Evolutionary conservation across 2,888 invertebrate species (phyloP), one percentile per base, ranked within the genome.

Genomic region (Clusia tigrina): DNA sequence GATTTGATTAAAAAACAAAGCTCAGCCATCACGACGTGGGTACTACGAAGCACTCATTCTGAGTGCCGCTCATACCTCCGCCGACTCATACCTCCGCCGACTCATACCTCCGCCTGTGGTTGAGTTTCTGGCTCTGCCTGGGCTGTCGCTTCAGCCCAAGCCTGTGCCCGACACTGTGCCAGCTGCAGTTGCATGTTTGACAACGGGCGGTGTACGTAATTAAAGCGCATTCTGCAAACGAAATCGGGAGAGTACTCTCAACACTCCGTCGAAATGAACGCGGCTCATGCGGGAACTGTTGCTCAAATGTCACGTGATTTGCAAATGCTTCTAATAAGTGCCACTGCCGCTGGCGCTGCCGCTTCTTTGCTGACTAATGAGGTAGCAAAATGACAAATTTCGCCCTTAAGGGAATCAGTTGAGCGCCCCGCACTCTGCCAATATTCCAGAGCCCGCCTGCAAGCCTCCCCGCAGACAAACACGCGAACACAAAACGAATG

Each of bases 171-270:
- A 22, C 10, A 18, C 18, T 48, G 48, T 48, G 18, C 20, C 48
- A 48, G 42, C n/a, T 42, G 42, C n/a, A n/a, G 9, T 42, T 15
- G 42, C 42, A 42, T 42, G 42, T 42, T 48, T 20, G 48, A 48
- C 48, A 48, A 48, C 48, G 48, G 48, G 48, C 48, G 48, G 48
- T 48, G 22, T 48, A 9, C 48, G 48, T 48, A 48, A 48, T 48
- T 48, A 48, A 48, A 48, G n/a, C 48, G 22, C 18, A 48, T 48
- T 22, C 48, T 22, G 22, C 48, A 20, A 22, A 48, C 20, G 48
- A 48, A 48, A 48, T 48, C 20, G 20, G 3, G 48, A 18, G 22
- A 6, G 18, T 5, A 20, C 48, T 15, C 22, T 48, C 48, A 15
- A 22, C 20, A 15, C 48, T 20, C 20, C 15, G 9, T 42, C 9